Conservation (phyloP, 2,113 vertebrate genomes). For the Galbula dea region DNA sequence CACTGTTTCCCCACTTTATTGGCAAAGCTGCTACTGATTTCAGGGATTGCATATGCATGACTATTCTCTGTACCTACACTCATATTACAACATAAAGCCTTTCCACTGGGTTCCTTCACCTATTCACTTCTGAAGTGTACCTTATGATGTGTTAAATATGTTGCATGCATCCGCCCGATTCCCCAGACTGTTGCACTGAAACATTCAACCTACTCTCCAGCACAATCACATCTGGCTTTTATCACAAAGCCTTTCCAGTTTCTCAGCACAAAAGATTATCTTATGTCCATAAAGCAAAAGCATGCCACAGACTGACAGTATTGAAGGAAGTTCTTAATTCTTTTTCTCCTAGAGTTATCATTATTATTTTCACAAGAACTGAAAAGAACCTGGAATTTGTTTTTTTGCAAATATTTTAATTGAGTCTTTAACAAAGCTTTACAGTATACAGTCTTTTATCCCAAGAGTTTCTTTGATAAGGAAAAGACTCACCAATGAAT, state of each 20-base stretch:
- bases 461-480: neutral
- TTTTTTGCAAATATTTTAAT: neutral
- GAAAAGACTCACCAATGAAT: neutral
- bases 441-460: neutral
- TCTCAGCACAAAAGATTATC: slow-evolving; percentile 21
- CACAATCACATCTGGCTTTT: slow-evolving; percentile 34
- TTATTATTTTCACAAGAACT: slow-evolving; percentile 8
- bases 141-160: slow-evolving; percentile 19
- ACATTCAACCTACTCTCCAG: neutral
- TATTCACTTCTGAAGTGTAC: slow-evolving; percentile 24
- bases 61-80: neutral
- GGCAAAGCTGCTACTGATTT: neutral
- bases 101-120: slow-evolving; percentile 19
- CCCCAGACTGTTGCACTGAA: neutral
- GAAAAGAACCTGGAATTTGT: neutral
- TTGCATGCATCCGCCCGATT: neutral
- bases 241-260: slow-evolving; percentile 21
- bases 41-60: neutral
- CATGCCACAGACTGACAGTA: neutral
- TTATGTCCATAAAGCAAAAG: neutral
- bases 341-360: neutral
- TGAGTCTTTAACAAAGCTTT: neutral
- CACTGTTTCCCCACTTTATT: neutral
- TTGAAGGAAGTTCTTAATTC: neutral
- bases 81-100: neutral